Evolutionary conservation across 2,797 vertebrate species (phyloP).

Genomic region (Chiroxiphia lanceolata): DNA sequence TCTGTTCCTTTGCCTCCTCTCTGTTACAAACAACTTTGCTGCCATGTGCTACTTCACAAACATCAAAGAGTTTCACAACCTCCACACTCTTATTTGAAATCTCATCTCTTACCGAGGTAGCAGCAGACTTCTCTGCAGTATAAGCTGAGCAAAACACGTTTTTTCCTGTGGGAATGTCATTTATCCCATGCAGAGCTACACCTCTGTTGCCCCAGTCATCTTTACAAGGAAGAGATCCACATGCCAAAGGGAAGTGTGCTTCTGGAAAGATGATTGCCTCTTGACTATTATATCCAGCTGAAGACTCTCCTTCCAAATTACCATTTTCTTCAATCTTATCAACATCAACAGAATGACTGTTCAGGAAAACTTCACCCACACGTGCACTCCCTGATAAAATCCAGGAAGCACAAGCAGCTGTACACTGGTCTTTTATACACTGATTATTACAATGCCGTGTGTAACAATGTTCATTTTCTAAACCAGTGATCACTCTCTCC

Average conservation of each 20-base stretch:
- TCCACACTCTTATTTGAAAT: not conserved
- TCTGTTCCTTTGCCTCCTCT: not conserved
- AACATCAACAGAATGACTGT: not conserved
- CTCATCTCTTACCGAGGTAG: not conserved
- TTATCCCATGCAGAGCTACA: not conserved
- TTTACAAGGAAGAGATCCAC: not conserved
- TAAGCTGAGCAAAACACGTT: not conserved
- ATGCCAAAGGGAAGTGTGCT: not conserved
- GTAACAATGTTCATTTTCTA: not conserved
- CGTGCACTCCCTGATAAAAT: not conserved
- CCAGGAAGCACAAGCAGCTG: not conserved
- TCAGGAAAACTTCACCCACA: not conserved
- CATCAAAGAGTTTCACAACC: not conserved
- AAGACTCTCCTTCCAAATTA: not conserved
- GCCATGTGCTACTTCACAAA: not conserved
- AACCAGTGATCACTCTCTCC: not conserved
- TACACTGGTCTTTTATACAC: not conserved
- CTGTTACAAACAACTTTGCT: not conserved
- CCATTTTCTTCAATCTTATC: not conserved
- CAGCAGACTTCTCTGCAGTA: not conserved
- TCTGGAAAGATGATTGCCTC: not conserved
- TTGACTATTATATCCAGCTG: not conserved
- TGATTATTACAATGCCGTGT: not conserved
- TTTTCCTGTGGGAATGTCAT: not conserved
- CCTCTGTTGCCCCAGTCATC: not conserved